Base-by-base conservation (phyloP, 2,113 vertebrate species). In the Paedocypris sp. region DNA sequence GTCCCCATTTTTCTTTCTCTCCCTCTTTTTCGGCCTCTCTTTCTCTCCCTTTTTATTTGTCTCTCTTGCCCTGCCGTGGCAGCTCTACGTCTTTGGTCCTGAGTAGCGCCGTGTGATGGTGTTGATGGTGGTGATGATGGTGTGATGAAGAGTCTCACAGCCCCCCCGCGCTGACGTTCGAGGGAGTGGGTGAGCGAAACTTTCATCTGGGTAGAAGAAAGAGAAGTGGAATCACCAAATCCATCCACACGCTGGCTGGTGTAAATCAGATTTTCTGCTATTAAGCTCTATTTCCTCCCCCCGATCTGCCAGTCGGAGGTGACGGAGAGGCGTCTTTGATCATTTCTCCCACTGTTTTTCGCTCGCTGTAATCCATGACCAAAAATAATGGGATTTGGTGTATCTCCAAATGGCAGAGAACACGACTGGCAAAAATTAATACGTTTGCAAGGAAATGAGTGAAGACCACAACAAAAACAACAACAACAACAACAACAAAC, bases 211-310 rank as follows among this genome's bases (percentile, higher is more conserved):
- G 35, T 53, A 65, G 5, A 70, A 51, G 51, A 62, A 68, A 61
- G 22, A 23, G 50, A 45, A 42, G 47, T 18, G 52, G 53, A 63
- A 66, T 68, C 39, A 53, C 25, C 32, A 53, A 42, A 70, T 65
- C 38, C 68, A 64, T 68, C 62, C 66, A 46, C 60, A 51, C 50
- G 54, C 62, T 64, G 57, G 32, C 53, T 68, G 43, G 54, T 78
- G 77, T 77, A 88, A 91, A 87, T 89, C 81, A 75, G 84, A 89
- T 88, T 80, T 87, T 85, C 80, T 80, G 78, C 81, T 83, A 87
- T 82, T 81, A 82, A 83, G 83, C 76, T 83, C 61, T 69, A 75
- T 77, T 79, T 80, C 63, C 78, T 57, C 42, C 70, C 62, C 67
- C 78, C 62, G 67, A 62, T 76, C 68, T 75, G 78, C 75, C 72